Evolutionary conservation across 2,888 invertebrate genomes (phyloP).

Genomic region (Metacarcinus magister): DNA sequence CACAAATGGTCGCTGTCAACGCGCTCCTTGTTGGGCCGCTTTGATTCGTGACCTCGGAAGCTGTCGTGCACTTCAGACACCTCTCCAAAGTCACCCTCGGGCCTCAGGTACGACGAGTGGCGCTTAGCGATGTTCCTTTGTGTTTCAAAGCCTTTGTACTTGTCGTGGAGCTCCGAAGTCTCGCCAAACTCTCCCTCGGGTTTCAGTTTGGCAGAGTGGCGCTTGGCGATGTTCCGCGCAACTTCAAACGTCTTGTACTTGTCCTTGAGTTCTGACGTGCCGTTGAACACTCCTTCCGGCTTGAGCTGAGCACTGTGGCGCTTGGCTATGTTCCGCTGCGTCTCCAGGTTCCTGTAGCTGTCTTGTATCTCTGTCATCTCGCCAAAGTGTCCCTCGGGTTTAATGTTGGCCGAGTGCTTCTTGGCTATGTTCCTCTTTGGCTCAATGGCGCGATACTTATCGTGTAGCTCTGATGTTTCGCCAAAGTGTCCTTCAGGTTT

Average conservation of each 20-base stretch:
- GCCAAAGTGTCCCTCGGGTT: slow-evolving; percentile 73
- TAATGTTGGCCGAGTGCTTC: slow-evolving; percentile 54
- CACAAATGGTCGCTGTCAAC: slow-evolving; percentile 73
- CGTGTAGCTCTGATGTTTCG: slow-evolving; percentile 73
- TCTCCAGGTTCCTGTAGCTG: slow-evolving; percentile 64
- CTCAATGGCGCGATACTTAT: slow-evolving; percentile 64
- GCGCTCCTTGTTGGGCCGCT: slow-evolving; percentile 73
- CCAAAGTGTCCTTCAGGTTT: slow-evolving; percentile 75
- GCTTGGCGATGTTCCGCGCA: neutral
- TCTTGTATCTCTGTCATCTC: slow-evolving; percentile 78
- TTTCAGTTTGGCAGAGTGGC: neutral
- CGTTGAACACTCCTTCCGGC: slow-evolving; percentile 76
- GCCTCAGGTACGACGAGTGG: slow-evolving; percentile 40
- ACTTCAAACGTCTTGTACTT: slow-evolving; percentile 62
- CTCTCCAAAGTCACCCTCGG: slow-evolving; percentile 66
- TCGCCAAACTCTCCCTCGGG: slow-evolving; percentile 22
- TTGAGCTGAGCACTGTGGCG: slow-evolving; percentile 74
- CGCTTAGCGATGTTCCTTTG: slow-evolving; percentile 72
- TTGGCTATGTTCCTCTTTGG: slow-evolving; percentile 69
- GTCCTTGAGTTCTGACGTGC: slow-evolving; percentile 75
- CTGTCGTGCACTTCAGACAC: slow-evolving; percentile 74
- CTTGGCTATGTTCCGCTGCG: slow-evolving; percentile 74
- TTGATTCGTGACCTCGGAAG: slow-evolving; percentile 47
- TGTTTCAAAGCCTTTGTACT: slow-evolving; percentile 59
- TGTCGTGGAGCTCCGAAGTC: slow-evolving; percentile 32